Percentiles rank a stretch among this genome's conserved stretches.
Conservation (phyloP, 30 jellyfish, hydroid and myxozoan genomes). For the Chironex yamaguchii region DNA sequence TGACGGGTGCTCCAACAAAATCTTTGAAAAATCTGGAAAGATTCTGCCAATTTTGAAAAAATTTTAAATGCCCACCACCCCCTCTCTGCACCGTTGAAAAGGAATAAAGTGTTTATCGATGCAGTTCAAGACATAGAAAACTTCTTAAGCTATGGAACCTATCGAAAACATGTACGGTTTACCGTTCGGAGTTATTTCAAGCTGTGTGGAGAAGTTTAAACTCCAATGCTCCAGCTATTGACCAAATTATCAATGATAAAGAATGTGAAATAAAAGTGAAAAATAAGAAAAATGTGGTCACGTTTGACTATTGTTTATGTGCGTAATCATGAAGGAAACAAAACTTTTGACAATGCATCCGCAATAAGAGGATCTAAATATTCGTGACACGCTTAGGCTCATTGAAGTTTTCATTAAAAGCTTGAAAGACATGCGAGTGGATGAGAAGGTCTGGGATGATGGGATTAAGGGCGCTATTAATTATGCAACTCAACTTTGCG, state of each 20-base stretch:
- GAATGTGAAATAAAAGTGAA: background rate
- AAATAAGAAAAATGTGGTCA: background rate
- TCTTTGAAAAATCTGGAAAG: too few relatives aligned
- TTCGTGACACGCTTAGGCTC: background rate
- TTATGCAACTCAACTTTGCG: background rate
- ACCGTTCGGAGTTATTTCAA: background rate
- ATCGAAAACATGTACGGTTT: background rate
- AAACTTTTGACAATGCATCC: background rate
- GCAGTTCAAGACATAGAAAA: background rate
- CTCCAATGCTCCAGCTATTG: background rate
- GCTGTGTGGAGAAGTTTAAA: constrained; percentile 4
- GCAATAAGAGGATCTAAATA: background rate
- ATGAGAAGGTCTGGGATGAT: too few relatives aligned
- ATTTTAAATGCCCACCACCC: too few relatives aligned
- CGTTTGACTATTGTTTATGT: background rate
- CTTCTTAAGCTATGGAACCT: background rate
- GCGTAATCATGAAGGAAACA: background rate
- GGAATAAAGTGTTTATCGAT: background rate
- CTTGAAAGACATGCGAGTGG: background rate
- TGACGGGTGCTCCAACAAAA: too few relatives aligned
- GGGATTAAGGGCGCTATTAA: background rate
- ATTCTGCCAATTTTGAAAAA: too few relatives aligned
- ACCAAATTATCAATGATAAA: background rate
- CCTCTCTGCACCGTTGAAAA: too few relatives aligned
- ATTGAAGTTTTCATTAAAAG: background rate